Base-by-base conservation (phyloP, 2,113 vertebrate species). In the Osmerus eperlanus region DNA sequence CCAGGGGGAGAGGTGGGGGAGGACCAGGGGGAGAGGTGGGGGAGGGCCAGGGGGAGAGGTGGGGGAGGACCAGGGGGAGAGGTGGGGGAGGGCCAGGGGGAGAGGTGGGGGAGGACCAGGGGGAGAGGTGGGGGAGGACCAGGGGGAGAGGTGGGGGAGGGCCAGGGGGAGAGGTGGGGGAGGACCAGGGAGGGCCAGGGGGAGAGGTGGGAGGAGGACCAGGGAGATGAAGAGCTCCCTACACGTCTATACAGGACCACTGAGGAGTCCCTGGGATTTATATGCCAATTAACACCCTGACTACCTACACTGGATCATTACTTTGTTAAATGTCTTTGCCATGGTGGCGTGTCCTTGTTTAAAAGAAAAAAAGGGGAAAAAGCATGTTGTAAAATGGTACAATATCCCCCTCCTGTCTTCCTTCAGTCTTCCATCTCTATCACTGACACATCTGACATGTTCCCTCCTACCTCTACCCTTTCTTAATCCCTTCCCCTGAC, bases 211-310 rank as follows among this genome's bases (percentile, higher is more conserved):
- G 12, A 23, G 23, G 23, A 61, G 51, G 16, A 29, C 59, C 25
- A 18, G 0, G 51, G 72, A 81, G 80, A 74, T 77, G 32, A 47
- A 84, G 76, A 78, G 70, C 11, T 2, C 36, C 63, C 8, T 41
- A 65, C 13, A 61, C 63, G 16, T 41, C 29, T 28, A 47, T 12
- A 36, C 55, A 0, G 54, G 8, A 9, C 41, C 29, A 53, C 68
- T 12, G 56, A 63, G 67, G 72, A 81, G 68, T 72, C 21, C 23
- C 59, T 23, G 47, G 32, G 73, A 82, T 83, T 84, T 79, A 79
- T 47, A 41, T 0, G 3, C 15, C 75, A 65, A 25, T 74, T 67
- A 78, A 71, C 67, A 71, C 63, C 36, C 53, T 54, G 13, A 54
- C 53, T 54, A 18, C 53, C 12, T 54, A 54, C 53, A 54, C 53